Base-by-base conservation (phyloP, 2,888 invertebrate genomes). In the Protophormia terraenovae region DNA sequence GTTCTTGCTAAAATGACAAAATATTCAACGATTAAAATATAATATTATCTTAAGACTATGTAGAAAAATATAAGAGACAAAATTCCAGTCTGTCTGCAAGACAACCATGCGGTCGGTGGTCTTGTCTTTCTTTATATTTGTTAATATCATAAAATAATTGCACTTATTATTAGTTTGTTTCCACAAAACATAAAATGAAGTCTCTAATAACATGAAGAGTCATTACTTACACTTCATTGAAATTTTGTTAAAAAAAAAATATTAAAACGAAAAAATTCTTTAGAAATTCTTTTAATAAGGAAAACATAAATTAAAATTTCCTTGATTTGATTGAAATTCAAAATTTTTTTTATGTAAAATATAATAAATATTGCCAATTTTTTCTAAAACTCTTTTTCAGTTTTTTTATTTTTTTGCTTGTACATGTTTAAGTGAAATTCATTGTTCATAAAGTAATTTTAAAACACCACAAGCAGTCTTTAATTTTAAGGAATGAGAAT, bases 391-490 rank as follows among this genome's bases (percentile, higher is more conserved):
- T 64, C 7, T 67, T 22, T 32, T 67, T 10, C 16, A 16, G 2
- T 29, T 38, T 73, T 66, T 27, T 62, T 5, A 58, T 24, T 32
- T 38, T 58, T 32, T 22, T 41, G 4, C 22, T 22, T 50, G 29
- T 27, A 12, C 16, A 12, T 16, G 2, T 62, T 6, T 50, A 14
- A 29, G 38, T 35, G 14, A 35, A 32, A 45, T 45, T 66, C 22
- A 50, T 45, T 73, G 35, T 58, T 50, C 10, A 55, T 71, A 85
- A 85, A 79, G 58, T 66, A 85, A 79, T 85, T 82, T 85, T 12
- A 71, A 82, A 82, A 60, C 85, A 45, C 85, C 85, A 82, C 85
- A 82, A 79, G 85, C 69, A 78, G 85, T 85, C 85, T 62, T 58
- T 22, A 67, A 77, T 53, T 73, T 62, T 58, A 35, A 24, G 19